Evolutionary conservation across 2,797 vertebrate species (phyloP), one percentile per base, ranked within the genome.

Genomic region (Rhinoraja longicauda): DNA sequence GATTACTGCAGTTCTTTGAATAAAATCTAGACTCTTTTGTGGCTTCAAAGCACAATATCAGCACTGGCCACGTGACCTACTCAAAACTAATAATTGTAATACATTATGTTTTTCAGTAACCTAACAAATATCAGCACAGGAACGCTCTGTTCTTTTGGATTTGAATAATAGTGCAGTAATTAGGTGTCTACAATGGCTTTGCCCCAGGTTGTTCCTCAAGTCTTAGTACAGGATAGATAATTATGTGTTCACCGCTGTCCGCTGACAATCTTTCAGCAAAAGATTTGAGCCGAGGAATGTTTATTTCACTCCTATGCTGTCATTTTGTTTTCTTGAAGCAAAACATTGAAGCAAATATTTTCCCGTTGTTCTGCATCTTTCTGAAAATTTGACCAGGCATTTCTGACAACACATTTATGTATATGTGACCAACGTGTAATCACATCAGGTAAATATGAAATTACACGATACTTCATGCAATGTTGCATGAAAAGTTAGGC

Each of bases 171-270:
- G n/a, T 29, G 29, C 24, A 26, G 59, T 90, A 36, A 90, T 36
- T 45, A 90, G 62, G 29, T 4, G 4, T 32, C 17, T 32, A 13
- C 64, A 5, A 90, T 67, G 62, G n/a, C 29, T 90, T 67, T 90
- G 13, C 62, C 62, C n/a, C 19, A 36, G n/a, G 59, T 67, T 67
- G n/a, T 90, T 90, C 29, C n/a, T 90, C 19, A 67, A 67, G 32
- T 67, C 62, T 67, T 67, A 36, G 13, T 64, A 36, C 29, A 64
- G 62, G 32, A 8, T 36, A 64, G n/a, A 90, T 90, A 90, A 90
- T 90, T 90, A 90, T 32, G n/a, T 67, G n/a, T 64, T 90, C 59
- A 67, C 86, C 90, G 84, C 67, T 6, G 29, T 32, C 26, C 88
- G 19, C 82, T 88, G n/a, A 6, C 32, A 59, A 15, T 67, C 64